Conservation (phyloP, 2,797 vertebrate genomes). For the Pseudomugil tenellus region DNA sequence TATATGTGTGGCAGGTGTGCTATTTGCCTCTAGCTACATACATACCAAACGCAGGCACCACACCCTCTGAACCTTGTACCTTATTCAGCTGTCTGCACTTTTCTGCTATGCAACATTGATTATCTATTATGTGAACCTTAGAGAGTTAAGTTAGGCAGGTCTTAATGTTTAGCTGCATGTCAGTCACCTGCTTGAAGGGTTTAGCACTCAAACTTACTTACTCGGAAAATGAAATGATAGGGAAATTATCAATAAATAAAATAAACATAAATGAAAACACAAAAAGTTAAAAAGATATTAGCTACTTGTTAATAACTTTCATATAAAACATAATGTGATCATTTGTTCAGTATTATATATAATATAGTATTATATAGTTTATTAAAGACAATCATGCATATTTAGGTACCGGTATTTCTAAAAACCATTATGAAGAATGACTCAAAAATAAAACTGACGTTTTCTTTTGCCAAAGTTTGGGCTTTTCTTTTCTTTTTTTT, state of each 20-base stretch:
- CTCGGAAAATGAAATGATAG: neutral
- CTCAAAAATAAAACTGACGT: neutral
- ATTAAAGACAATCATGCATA: too few species aligned
- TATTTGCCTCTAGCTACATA: slow-evolving; percentile 37
- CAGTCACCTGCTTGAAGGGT: neutral
- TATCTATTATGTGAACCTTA: slow-evolving; percentile 28
- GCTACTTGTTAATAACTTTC: too few species aligned
- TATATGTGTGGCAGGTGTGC: slow-evolving; percentile 50
- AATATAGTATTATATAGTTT: too few species aligned
- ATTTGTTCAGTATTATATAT: too few species aligned
- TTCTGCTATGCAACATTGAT: slow-evolving; percentile 44
- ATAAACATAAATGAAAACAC: too few species aligned
- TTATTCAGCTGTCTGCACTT: slow-evolving; percentile 46
- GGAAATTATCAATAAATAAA: neutral
- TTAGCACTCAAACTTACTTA: neutral
- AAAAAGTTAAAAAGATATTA: too few species aligned
- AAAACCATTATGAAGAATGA: too few species aligned
- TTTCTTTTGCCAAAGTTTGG: neutral
- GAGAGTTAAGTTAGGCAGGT: slow-evolving; percentile 15
- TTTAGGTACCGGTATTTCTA: too few species aligned
- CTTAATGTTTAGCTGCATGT: neutral
- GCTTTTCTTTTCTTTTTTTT: neutral
- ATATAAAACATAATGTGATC: too few species aligned
- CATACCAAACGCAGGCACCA: slow-evolving; percentile 55
- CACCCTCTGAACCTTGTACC: slow-evolving; percentile 54